These are phyloP conservation scores for Luperina testacea DNA, from an alignment of 2,888 invertebrate genomes.

Conservation along the genomic window DNA sequence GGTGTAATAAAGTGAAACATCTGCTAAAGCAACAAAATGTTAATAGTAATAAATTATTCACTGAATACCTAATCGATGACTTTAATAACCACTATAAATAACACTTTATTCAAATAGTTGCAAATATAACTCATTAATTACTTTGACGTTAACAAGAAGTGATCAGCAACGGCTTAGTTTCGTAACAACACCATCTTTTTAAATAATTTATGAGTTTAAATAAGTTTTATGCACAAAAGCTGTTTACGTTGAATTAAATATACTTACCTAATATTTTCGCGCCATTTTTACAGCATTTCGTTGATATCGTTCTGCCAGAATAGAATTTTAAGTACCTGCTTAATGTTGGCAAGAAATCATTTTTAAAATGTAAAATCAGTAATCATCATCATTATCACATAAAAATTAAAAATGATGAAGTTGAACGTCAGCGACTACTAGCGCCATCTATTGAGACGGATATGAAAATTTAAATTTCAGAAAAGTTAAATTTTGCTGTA, in stretches of 20 bases:
- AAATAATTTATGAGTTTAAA: conserved; percentile 45
- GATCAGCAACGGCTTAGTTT: conserved; percentile 56
- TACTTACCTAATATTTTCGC: too few relatives aligned
- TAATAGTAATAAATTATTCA: conserved; percentile 73
- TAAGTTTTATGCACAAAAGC: conserved; percentile 8
- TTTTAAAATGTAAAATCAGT: not conserved
- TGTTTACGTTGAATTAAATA: not conserved
- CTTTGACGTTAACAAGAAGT: conserved; percentile 68
- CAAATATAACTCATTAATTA: conserved; percentile 75
- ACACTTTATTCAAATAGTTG: conserved; percentile 77
- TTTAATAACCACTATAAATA: conserved; percentile 78
- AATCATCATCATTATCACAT: not conserved
- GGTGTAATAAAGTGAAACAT: conserved; percentile 37
- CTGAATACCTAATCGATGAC: conserved; percentile 77
- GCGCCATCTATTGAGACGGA: conserved; percentile 70
- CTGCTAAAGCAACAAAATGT: conserved; percentile 41
- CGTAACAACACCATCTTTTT: conserved; percentile 42
- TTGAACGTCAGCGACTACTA: conserved; percentile 47
- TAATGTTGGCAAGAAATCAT: not conserved
- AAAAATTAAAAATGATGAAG: not conserved
- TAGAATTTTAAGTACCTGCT: not conserved
- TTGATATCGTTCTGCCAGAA: too few relatives aligned
- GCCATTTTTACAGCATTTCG: conserved; percentile 21
- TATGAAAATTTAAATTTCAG: conserved; percentile 13
- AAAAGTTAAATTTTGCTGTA: not conserved